Base-by-base conservation (phyloP, 2,888 invertebrate species). In the Hirtodrosophila trivittata region DNA sequence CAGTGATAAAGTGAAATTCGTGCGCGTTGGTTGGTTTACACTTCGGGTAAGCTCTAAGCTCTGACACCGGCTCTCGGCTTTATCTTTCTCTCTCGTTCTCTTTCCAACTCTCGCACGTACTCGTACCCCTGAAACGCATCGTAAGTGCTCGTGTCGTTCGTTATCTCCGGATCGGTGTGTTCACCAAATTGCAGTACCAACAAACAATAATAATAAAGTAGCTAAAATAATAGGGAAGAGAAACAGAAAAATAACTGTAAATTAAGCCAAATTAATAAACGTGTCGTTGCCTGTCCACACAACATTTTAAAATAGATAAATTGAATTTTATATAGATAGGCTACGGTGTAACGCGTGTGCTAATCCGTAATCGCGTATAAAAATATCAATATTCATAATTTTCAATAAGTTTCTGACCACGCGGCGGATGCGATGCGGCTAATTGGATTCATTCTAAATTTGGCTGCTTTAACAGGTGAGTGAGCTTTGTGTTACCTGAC, bases 371-470 rank as follows among this genome's bases (percentile, higher is more conserved):
- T 14, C 9, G 13, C 37, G 8, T 16, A n/a, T 21, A 65, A 12
- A 25, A 12, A 14, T 28, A 38, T 37, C 32, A 8, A 64, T 41
- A 52, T 46, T 64, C 49, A 26, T 42, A 41, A 32, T 42, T 46
- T 14, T 43, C n/a, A 26, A 43, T 5, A 67, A 49, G 50, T 21
- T 21, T 21, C 3, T 21, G 25, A 51, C 9, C 30, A 10, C 45
- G 49, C 41, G 13, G 46, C 13, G 12, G 1, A 1, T 37, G 63
- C 45, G 28, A 80, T 89, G 89, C 75, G 75, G 66, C 86, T 89
- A 89, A 89, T 89, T 89, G 89, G 89, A 89, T 89, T 89, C 86
- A 71, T 89, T 77, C 75, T 89, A 86, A 89, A 88, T 89, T 89
- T 89, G 87, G 89, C 89, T 83, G 88, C 80, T 75, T 82, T 89